Base-by-base conservation (phyloP, 2,888 invertebrate species). In the Coleophora flavipennella region DNA sequence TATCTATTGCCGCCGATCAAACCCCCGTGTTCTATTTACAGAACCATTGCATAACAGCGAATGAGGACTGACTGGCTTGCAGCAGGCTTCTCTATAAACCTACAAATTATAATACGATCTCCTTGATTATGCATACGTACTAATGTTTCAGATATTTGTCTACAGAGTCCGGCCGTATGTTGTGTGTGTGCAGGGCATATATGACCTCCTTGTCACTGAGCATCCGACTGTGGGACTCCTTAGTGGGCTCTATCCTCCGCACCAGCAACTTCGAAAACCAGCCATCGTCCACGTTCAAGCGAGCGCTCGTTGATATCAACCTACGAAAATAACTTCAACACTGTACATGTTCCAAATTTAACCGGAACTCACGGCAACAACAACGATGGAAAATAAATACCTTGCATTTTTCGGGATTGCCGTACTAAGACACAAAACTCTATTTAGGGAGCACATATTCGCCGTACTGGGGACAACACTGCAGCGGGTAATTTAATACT, bases 191-290 rank as follows among this genome's bases (percentile, higher is more conserved):
- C 43, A 99, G 87, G 48, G 97, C 96, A 79, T 96, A 99, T 59
- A 99, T 93, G 42, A 93, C 90, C 79, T 98, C 98, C 78, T 97
- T 97, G 78, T 96, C 96, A 59, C 97, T 96, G 35, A 99, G 88
- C 91, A 97, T 94, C 49, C 96, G 92, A 62, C 98, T 98, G 77
- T 99, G 99, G 2, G 97, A 93, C 70, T 97, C 96, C 74, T 96
- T 96, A 1, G 96, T 95, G 4, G 96, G 95, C 67, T 97, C 96
- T 65, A 97, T 95, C 71, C 92, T 94, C 46, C 96, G 88, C 33
- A 96, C 96, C 58, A 96, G 84, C 48, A 97, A 80, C 74, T 95
- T 96, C 51, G 93, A 94, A 41, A 96, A 83, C 95, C 96, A 96
- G 54, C 94, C 91, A 80, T 94, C 94, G 44, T 86, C 85, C 13